phyloP scores from a whole-genome alignment of 2,113 vertebrate genomes.

The Nycticryphes semicollaris region DNA sequence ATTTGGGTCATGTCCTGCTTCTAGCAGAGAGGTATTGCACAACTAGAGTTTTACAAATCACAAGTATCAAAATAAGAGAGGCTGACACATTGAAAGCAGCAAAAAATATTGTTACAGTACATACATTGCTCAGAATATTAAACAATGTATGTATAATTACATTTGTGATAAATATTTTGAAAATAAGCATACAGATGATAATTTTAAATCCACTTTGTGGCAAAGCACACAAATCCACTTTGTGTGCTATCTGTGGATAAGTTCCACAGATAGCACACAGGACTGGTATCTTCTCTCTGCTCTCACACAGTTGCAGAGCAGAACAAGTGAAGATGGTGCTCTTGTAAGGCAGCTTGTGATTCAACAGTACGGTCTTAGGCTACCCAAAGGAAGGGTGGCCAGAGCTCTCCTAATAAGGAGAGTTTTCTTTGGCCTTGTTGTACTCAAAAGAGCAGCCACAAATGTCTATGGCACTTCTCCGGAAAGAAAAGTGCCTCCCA shows the following conservation, averaged over 20 bases:
- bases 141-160: too few species aligned
- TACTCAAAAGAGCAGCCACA: background rate
- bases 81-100: background rate
- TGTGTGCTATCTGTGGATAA: too few species aligned
- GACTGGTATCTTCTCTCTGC: background rate
- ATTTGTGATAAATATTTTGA: background rate
- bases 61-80: background rate
- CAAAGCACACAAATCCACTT: background rate
- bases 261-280: accelerated
- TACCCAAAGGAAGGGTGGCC: background rate
- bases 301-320: accelerated
- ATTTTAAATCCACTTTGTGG: background rate
- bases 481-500: background rate
- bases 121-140: background rate
- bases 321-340: accelerated
- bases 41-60: background rate
- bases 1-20: background rate
- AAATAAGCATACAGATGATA: background rate
- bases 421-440: background rate
- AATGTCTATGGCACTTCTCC: background rate
- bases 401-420: background rate
- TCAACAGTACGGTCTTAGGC: background rate
- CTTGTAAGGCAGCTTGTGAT: background rate
- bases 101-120: background rate
- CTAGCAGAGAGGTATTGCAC: background rate